A percentile compares a stretch with the other conserved stretches of the same genome.
Conservation (phyloP, 2,888 invertebrate genomes). For the Agriopis aurantiaria region DNA sequence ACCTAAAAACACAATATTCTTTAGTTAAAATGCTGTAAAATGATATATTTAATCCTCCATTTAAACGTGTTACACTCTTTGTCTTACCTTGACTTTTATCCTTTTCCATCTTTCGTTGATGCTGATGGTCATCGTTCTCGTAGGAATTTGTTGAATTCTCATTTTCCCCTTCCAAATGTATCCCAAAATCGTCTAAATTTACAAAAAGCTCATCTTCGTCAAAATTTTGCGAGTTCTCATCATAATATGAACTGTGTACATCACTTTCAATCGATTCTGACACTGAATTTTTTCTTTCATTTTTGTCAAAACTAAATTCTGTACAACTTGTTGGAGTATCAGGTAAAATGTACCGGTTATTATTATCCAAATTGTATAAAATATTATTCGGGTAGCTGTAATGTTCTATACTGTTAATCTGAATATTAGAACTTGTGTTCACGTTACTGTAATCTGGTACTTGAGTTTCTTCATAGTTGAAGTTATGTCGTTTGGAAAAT, state of each 20-base stretch:
- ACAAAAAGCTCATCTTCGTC: slow-evolving; percentile 82
- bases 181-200: slow-evolving; percentile 79
- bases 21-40: neutral
- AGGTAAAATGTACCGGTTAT: slow-evolving; percentile 72
- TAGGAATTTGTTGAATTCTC: slow-evolving; percentile 46
- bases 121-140: slow-evolving; percentile 49
- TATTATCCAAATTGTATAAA: slow-evolving; percentile 71
- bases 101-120: slow-evolving; percentile 62
- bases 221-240: slow-evolving; percentile 77
- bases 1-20: slow-evolving; percentile 60
- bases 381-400: slow-evolving; percentile 83
- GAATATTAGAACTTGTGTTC: slow-evolving; percentile 49
- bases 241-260: slow-evolving; percentile 77
- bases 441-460: slow-evolving; percentile 51
- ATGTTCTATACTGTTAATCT: slow-evolving; percentile 72
- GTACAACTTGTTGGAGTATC: slow-evolving; percentile 80
- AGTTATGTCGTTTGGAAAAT: slow-evolving; percentile 76
- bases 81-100: slow-evolving; percentile 71
- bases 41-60: neutral
- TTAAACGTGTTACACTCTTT: neutral
- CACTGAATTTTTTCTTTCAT: slow-evolving; percentile 72
- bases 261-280: slow-evolving; percentile 81
- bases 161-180: slow-evolving; percentile 70
- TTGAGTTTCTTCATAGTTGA: slow-evolving; percentile 60
- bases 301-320: slow-evolving; percentile 75